A percentile compares a stretch with the other conserved stretches of the same genome.
These are phyloP conservation scores for Pollenia griseotomentosa DNA, from an alignment of 2,888 invertebrate species.

Conservation along the genomic window DNA sequence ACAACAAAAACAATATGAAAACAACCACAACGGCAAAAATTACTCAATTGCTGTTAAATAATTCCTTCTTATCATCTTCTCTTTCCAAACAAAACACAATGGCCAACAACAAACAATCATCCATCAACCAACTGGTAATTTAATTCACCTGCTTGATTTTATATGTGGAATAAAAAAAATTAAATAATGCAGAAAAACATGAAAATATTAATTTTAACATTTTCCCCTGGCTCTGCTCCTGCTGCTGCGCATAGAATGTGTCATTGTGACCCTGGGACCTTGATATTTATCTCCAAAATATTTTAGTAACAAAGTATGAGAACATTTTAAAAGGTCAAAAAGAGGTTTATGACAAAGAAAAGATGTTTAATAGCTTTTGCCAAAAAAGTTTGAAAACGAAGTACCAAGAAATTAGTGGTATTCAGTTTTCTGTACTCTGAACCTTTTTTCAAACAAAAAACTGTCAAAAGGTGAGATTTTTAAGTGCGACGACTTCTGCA, in stretches of 20 bases:
- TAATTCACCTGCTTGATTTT: slow-evolving; percentile 5
- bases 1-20: background rate
- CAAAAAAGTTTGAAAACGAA: no score
- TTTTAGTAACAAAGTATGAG: background rate
- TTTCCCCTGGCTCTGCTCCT: background rate
- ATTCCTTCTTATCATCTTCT: background rate
- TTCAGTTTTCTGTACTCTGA: no score
- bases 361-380: no score
- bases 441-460: no score
- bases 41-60: background rate
- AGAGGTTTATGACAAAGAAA: no score
- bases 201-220: background rate
- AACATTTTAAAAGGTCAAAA: no score
- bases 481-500: no score
- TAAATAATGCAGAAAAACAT: background rate
- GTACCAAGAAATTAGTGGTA: no score
- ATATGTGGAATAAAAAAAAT: background rate
- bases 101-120: background rate
- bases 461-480: no score
- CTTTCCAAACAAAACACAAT: background rate
- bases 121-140: background rate
- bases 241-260: background rate
- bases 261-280: background rate
- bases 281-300: background rate
- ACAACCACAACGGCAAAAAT: background rate